Evolutionary conservation across 2,113 vertebrate species (phyloP).

Genomic region (Osmerus mordax): DNA sequence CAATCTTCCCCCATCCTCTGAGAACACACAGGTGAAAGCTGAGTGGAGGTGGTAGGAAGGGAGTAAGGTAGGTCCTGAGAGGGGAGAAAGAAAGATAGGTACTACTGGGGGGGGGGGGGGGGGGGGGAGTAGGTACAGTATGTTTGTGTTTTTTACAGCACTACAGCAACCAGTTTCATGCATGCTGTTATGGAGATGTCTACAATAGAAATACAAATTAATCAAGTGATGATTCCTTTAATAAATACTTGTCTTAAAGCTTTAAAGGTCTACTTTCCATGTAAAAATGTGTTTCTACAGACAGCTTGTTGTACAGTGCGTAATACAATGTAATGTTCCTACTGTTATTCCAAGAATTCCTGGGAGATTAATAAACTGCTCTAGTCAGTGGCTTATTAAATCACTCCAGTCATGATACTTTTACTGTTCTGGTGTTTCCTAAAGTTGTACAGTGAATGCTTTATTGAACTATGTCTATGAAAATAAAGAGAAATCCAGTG

Average conservation of each 20-base stretch:
- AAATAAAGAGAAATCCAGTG: slow-evolving; percentile 38
- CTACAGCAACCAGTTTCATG: slow-evolving; percentile 35
- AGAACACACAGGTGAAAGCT: no score
- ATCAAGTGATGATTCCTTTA: not conserved
- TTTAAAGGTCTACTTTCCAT: slow-evolving; percentile 12
- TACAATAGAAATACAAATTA: slow-evolving; percentile 21
- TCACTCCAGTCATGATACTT: no score
- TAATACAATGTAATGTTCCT: slow-evolving; percentile 35
- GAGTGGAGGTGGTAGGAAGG: not conserved
- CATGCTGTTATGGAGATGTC: slow-evolving; percentile 49
- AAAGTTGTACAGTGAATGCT: slow-evolving; percentile 42
- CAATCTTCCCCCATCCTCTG: no score
- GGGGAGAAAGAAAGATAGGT: slow-evolving; percentile 7
- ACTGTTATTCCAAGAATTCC: no score
- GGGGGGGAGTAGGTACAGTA: slow-evolving; percentile 14
- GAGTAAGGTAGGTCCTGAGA: not conserved
- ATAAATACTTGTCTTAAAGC: slow-evolving; percentile 21
- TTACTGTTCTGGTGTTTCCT: no score
- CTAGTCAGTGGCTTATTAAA: no score
- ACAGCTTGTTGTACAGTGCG: slow-evolving; percentile 40
- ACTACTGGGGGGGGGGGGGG: not conserved
- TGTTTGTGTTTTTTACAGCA: not conserved
- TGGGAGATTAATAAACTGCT: no score
- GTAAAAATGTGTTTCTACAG: not conserved
- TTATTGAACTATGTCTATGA: slow-evolving; percentile 37